phyloP scores from a whole-genome alignment of 1,140 invertebrate genomes.

The Andrena cerasifolii region DNA sequence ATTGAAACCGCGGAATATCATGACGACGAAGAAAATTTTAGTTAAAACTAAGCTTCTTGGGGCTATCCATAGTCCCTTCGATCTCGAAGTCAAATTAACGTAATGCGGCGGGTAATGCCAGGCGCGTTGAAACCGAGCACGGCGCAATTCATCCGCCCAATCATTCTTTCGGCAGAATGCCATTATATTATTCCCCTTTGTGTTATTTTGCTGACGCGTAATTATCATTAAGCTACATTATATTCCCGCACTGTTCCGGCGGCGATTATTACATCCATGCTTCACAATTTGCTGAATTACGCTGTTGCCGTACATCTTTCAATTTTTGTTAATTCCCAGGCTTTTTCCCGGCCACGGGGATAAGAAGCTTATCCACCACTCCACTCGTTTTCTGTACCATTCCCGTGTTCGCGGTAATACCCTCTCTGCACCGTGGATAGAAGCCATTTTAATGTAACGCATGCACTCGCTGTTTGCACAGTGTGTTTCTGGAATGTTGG shows the following conservation, averaged over 20 bases:
- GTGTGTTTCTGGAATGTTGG: not conserved
- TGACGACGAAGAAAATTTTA: not conserved
- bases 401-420: not conserved
- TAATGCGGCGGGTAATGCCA: no score
- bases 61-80: not conserved
- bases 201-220: not conserved
- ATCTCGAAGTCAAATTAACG: no score
- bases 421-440: no score
- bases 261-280: not conserved
- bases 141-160: conserved; percentile 5
- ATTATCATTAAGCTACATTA: conserved; percentile 13
- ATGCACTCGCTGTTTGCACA: no score
- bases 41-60: not conserved
- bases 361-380: not conserved
- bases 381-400: not conserved
- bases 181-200: not conserved
- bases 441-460: conserved; percentile 8
- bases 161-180: not conserved
- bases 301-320: not conserved
- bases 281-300: not conserved
- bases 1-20: conserved; percentile 23
- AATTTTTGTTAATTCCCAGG: not conserved
- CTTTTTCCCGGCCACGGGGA: not conserved
- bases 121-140: no score
- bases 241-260: not conserved